Base-by-base conservation (phyloP, 2,888 invertebrate genomes). In the Teleiodes luculella region DNA sequence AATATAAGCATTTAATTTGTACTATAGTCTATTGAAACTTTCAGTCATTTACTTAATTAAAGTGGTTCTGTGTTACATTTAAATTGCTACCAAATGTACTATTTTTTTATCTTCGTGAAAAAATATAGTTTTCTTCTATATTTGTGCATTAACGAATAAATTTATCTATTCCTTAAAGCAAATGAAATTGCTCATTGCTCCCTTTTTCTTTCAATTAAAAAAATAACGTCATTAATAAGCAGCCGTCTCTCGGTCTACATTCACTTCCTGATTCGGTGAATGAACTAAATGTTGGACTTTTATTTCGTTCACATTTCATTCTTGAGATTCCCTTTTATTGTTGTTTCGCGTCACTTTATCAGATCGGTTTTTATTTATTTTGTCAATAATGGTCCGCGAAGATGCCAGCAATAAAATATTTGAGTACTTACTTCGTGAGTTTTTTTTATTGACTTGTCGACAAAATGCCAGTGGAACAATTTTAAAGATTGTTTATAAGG, bases 201-300 rank as follows among this genome's bases (percentile, higher is more conserved):
- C n/a, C n/a, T n/a, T n/a, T n/a, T n/a, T 24, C 24, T 24, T 24
- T 24, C 3, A 24, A 24, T 3, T 24, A 24, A 24, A 24, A 24
- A 24, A 6, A 6, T 24, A 24, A 24, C 24, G 24, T 4, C 6
- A 24, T 24, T 24, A 4, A 24, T 18, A 18, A 13, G 11, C 24
- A 28, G 0, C 4, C 11, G 20, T 28, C 48, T 48, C 48, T 16
- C 28, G 7, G 35, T 1, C 48, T 24, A 47, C 16, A 14, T 11
- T 20, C 20, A 48, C 35, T 48, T 48, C 48, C 48, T 48, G 20
- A 2, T n/a, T 35, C 48, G 35, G 48, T 48, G 35, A 48, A 48
- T 10, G 35, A 33, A 36, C 48, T 35, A 48, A 35, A 48, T 48
- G 35, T 48, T 48, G 35, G 35, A 48, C 35, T 48, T 48, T 48